phyloP scores from a whole-genome alignment of 1,140 invertebrate genomes.

The Conus ventricosus region DNA sequence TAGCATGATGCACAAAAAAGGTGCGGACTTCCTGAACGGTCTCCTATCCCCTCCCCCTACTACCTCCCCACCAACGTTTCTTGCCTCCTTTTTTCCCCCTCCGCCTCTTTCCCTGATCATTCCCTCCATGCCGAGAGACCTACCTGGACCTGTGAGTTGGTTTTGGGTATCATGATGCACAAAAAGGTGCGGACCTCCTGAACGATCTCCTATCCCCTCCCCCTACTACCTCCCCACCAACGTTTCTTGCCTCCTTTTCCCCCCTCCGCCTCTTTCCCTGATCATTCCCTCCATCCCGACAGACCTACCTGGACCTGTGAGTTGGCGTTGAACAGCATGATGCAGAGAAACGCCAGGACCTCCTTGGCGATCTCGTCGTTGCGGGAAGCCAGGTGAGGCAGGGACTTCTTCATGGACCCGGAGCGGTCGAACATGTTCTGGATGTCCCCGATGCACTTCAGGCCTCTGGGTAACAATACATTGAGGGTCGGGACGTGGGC shows the following conservation, averaged over 20 bases:
- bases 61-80: too few species aligned
- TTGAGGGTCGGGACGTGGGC: too few species aligned
- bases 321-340: constrained; percentile 74
- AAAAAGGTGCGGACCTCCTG: constrained; percentile 69
- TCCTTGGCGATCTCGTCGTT: constrained; percentile 73
- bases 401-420: constrained; percentile 69
- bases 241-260: too few species aligned
- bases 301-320: constrained; percentile 62
- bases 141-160: constrained; percentile 71
- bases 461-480: constrained; percentile 47
- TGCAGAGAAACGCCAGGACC: constrained; percentile 71
- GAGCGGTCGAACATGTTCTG: constrained; percentile 69
- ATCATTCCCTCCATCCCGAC: neutral
- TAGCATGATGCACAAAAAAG: constrained; percentile 71
- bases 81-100: too few species aligned
- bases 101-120: too few species aligned
- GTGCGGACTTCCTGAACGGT: constrained; percentile 73
- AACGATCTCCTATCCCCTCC: constrained; percentile 62
- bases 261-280: neutral
- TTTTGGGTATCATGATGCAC: constrained; percentile 73
- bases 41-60: constrained; percentile 48
- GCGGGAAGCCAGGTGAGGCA: constrained; percentile 71
- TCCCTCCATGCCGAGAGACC: too few species aligned
- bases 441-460: constrained; percentile 65
- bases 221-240: too few species aligned